These are phyloP conservation scores for Aselliscus stoliczkanus DNA, from an alignment of 2,797 vertebrate genomes.

Conservation along the genomic window DNA sequence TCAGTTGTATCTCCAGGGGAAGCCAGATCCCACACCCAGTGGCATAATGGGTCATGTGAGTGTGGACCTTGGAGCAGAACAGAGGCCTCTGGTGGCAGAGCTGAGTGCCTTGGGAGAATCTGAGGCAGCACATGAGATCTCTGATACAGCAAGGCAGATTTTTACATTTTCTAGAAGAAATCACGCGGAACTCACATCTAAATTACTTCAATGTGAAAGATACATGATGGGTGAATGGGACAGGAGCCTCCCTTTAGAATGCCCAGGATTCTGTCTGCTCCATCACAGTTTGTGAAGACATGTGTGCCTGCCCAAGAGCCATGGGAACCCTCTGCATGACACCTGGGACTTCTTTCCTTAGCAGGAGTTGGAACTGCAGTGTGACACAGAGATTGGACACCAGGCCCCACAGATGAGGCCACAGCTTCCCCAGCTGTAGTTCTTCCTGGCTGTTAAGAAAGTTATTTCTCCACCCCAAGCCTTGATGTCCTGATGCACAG, in stretches of 20 bases:
- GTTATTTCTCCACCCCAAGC: neutral
- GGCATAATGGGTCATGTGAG: accelerated
- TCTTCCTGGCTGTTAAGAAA: neutral
- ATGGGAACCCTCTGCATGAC: neutral
- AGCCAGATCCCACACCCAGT: neutral
- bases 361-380: neutral
- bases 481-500: neutral
- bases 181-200: neutral
- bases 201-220: neutral
- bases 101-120: neutral
- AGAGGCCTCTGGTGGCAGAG: neutral
- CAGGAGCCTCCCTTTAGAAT: neutral
- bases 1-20: neutral
- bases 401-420: accelerated
- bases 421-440: neutral
- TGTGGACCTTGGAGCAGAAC: neutral
- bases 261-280: neutral
- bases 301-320: too few relatives aligned
- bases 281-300: neutral
- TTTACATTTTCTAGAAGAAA: neutral
- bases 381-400: too few relatives aligned
- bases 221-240: neutral
- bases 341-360: neutral
- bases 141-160: neutral
- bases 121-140: neutral